These are phyloP conservation scores for Grantiella picta DNA, from an alignment of 2,113 vertebrate genomes.

Conservation along the genomic window DNA sequence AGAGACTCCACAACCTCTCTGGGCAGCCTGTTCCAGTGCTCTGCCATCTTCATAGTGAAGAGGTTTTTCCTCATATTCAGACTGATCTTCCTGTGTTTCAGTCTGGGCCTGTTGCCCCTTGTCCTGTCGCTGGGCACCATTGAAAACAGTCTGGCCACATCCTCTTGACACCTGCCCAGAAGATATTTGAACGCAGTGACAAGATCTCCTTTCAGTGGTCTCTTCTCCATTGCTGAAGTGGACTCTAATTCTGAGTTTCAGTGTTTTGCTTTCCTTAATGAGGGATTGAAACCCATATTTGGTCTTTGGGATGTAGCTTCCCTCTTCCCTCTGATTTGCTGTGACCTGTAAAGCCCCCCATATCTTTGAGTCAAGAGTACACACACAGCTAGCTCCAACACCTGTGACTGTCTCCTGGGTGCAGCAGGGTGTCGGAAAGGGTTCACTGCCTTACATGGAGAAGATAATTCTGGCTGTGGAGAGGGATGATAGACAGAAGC, in stretches of 20 bases:
- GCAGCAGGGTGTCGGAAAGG: background rate
- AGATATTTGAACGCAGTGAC: fast-evolving
- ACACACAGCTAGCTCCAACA: background rate
- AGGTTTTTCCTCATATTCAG: background rate
- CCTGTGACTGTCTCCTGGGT: background rate
- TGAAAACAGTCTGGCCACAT: background rate
- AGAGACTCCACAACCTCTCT: background rate
- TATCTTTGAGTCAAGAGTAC: background rate
- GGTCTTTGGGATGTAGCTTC: background rate
- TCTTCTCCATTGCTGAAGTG: background rate
- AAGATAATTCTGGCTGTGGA: background rate
- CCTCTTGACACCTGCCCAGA: too few relatives aligned
- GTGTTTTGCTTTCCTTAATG: background rate
- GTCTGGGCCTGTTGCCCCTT: background rate
- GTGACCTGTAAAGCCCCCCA: background rate
- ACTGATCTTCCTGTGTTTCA: background rate
- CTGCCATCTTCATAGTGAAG: background rate
- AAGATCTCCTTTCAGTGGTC: background rate
- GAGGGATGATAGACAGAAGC: background rate
- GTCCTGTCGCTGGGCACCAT: background rate
- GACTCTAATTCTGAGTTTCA: background rate
- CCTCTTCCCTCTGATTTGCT: background rate
- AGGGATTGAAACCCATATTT: background rate
- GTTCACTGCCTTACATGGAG: fast-evolving
- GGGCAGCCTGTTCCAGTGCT: background rate